Percentiles rank a stretch among this genome's conserved stretches.
These are phyloP conservation scores for Plebejus anna DNA, from an alignment of 2,888 invertebrate genomes.

Conservation along the genomic window DNA sequence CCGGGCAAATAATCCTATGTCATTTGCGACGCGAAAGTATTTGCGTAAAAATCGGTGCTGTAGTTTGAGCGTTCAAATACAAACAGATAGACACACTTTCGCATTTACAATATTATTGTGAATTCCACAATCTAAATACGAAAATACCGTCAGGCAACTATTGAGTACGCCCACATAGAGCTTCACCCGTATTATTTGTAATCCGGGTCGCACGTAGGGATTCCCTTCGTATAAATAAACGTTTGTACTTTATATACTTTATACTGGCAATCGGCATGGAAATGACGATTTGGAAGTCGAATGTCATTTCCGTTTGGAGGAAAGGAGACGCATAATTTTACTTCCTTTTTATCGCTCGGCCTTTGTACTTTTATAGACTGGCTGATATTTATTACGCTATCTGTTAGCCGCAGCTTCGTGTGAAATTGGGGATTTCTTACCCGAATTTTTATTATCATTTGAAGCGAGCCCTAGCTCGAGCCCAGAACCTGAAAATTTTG, in stretches of 20 bases:
- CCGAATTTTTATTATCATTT: background rate
- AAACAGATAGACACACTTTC: too few species aligned
- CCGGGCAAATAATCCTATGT: too few species aligned
- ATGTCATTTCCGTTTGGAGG: slow-evolving; percentile 15
- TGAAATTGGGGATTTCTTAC: background rate
- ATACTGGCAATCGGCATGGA: slow-evolving; percentile 13
- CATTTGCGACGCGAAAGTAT: too few species aligned
- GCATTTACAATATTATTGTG: too few species aligned
- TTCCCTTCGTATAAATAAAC: slow-evolving; percentile 24
- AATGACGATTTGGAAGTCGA: slow-evolving; percentile 21
- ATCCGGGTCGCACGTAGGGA: slow-evolving; percentile 24
- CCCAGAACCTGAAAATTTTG: too few species aligned
- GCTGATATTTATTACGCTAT: slow-evolving; percentile 16
- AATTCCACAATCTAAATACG: background rate
- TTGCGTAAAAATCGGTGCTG: too few species aligned
- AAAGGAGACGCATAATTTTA: slow-evolving; percentile 12
- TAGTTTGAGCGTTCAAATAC: too few species aligned
- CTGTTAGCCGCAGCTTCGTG: slow-evolving; percentile 2
- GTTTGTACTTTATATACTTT: slow-evolving; percentile 10
- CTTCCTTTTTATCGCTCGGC: slow-evolving; percentile 11
- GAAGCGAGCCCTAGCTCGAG: too few species aligned
- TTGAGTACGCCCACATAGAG: background rate
- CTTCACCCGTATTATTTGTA: slow-evolving; percentile 14
- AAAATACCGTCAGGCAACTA: background rate
- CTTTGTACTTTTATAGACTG: slow-evolving; percentile 12